phyloP scores from a whole-genome alignment of 2,113 vertebrate genomes.

The Xerus inauris region DNA sequence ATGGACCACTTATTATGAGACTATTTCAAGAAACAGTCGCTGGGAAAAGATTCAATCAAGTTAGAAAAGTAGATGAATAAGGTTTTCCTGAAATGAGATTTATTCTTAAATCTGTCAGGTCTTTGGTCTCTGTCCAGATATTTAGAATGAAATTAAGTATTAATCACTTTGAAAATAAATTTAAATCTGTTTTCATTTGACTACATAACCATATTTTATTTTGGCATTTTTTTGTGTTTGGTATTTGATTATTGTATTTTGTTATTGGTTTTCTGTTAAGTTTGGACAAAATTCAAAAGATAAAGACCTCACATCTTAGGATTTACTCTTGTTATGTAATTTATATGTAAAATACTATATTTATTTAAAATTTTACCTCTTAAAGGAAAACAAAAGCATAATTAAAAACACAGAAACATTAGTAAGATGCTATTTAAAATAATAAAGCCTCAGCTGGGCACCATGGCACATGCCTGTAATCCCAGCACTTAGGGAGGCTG shows the following conservation, averaged over 20 bases:
- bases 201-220: neutral
- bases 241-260: neutral
- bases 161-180: neutral
- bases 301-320: neutral
- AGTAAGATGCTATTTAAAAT: neutral
- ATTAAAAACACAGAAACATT: neutral
- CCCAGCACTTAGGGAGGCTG: no score
- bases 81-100: neutral
- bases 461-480: no score
- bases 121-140: neutral
- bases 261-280: neutral
- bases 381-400: neutral
- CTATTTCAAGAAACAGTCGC: neutral
- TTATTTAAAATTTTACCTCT: neutral
- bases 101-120: neutral
- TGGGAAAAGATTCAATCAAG: neutral
- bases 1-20: neutral
- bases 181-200: neutral
- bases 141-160: slow-evolving; percentile 18
- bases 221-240: neutral
- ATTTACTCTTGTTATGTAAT: neutral
- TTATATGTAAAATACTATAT: neutral
- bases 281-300: neutral
- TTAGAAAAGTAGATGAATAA: neutral
- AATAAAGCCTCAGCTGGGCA: no score